Base-by-base conservation (phyloP, 1,140 invertebrate genomes). In the Coenobita brevimanus region DNA sequence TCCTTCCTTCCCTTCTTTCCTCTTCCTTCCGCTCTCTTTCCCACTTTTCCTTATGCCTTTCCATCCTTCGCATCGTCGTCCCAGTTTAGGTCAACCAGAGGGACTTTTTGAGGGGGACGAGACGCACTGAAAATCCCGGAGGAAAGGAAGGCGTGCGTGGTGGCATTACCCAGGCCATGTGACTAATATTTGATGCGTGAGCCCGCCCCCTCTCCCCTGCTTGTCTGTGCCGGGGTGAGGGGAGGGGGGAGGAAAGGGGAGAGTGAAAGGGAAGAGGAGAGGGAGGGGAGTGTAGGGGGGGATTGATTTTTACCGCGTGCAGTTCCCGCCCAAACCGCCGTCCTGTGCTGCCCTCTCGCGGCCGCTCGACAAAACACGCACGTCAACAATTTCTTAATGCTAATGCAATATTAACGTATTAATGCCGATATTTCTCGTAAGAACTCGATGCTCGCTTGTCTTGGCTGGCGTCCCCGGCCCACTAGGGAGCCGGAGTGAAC, bases 361-460 rank as follows among this genome's bases (percentile, higher is more conserved):
- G 24, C 76, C 62, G 64, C 85, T 73, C 64, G 27, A 24, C 76
- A 38, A 80, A 87, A 71, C 78, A 57, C 64, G 24, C 85, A 80
- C 75, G 85, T 87, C 85, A 87, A 87, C 85, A 87, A 30, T 71
- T 78, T 78, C 78, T 80, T 80, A 85, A 87, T 87, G 85, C 78
- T 87, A 87, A 87, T 87, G 85, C 67, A 79, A 87, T 87, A 87
- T 87, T 87, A 87, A 87, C 85, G 85, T 73, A 87, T 81, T 87
- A 87, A 87, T 87, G 85, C 76, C 85, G 85, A 87, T 87, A 87
- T 76, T 73, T 87, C 71, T 78, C 73, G 41, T 78, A 60, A 76
- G 54, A 85, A 71, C 73, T 85, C 71, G 71, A 75, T 57, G 62
- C 54, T 76, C 75, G 24, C n/a, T 27, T 79, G 24, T 13, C 46